Evolutionary conservation across 2,113 vertebrate species (phyloP).

Genomic region (Lepus americanus): DNA sequence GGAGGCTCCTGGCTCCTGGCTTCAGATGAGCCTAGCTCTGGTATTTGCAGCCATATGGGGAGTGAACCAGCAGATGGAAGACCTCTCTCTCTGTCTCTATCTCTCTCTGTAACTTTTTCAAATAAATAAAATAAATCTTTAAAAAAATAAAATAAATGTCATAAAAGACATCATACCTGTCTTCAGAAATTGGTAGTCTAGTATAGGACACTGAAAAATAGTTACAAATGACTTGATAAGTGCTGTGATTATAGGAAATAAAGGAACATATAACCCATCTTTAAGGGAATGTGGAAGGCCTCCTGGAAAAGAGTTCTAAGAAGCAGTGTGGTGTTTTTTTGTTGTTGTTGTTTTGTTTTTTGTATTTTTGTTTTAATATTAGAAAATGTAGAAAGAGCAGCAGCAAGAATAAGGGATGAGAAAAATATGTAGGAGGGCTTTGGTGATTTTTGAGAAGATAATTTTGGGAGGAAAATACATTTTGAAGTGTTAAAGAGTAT

Average conservation of each 20-base stretch:
- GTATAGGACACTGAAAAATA: not conserved
- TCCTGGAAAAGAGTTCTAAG: not conserved
- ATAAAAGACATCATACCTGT: not conserved
- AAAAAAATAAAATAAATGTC: not conserved
- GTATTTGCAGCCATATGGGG: too few relatives aligned
- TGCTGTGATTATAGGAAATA: not conserved
- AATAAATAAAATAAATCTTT: too few relatives aligned
- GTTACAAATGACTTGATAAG: conserved; percentile 11
- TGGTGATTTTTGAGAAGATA: conserved; percentile 38
- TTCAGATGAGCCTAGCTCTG: too few relatives aligned
- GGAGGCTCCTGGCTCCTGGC: too few relatives aligned
- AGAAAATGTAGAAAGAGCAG: not conserved
- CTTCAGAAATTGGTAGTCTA: not conserved
- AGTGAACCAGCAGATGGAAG: too few relatives aligned
- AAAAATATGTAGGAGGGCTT: not conserved
- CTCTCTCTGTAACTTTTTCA: too few relatives aligned
- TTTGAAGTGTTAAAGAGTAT: not conserved
- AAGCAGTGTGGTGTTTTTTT: not conserved
- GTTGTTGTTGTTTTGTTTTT: too few relatives aligned
- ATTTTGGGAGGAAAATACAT: conserved; percentile 28
- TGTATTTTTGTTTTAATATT: not conserved
- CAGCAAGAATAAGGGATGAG: not conserved
- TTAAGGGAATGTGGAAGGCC: not conserved
- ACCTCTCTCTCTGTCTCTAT: too few relatives aligned
- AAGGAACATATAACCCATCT: not conserved